Conservation (phyloP, 92 coral and sea anemone genomes). For the Porites rus region DNA sequence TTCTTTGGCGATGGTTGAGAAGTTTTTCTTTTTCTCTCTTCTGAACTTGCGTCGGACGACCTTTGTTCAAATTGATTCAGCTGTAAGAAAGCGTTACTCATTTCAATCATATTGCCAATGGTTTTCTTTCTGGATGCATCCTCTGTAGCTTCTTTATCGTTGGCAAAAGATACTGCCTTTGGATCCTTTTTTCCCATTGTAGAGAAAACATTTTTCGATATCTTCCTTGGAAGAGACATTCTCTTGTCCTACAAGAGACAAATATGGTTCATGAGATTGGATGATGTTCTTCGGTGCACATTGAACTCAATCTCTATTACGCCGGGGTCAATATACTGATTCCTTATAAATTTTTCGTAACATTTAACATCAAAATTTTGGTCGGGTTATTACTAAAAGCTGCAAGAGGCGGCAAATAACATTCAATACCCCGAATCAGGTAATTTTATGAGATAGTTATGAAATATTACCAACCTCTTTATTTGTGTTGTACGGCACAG, state of each 20-base stretch:
- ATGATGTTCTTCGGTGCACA: too few species aligned
- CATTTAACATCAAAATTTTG: too few species aligned
- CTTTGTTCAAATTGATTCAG: neutral
- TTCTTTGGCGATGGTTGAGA: neutral
- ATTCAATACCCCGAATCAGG: neutral
- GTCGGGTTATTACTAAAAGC: too few species aligned
- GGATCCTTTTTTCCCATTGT: slow-evolving; percentile 5
- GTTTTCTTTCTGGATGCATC: neutral
- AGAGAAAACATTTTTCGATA: neutral
- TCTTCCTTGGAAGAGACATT: neutral
- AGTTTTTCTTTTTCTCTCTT: neutral
- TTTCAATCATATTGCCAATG: slow-evolving; percentile 17
- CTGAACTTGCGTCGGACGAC: neutral
- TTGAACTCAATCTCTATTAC: too few species aligned
- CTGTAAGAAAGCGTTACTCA: slow-evolving; percentile 30
- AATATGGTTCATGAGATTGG: neutral
- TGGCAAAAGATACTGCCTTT: neutral
- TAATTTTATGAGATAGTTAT: neutral
- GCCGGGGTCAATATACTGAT: too few species aligned
- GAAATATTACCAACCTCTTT: neutral
- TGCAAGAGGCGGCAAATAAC: neutral
- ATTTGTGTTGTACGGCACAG: neutral
- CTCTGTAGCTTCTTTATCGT: neutral
- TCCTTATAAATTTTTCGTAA: too few species aligned
- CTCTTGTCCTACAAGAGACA: neutral